Percentiles rank a stretch among this genome's conserved stretches.
Evolutionary conservation across 2,888 invertebrate species (phyloP).

Genomic region (Bibio marci): DNA sequence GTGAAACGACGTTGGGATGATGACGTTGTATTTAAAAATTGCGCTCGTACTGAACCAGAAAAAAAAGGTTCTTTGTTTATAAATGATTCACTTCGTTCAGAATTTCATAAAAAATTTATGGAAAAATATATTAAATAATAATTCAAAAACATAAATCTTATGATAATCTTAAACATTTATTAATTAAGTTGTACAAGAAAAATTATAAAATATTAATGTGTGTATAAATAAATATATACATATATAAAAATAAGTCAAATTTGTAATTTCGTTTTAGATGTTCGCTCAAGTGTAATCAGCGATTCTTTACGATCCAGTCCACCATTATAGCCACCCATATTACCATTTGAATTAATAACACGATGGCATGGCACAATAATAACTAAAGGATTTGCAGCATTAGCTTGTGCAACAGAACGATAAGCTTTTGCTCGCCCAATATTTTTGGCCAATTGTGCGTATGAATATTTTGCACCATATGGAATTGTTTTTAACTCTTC

Average conservation of each 20-base stretch:
- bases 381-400: slow-evolving; percentile 29
- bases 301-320: slow-evolving; percentile 35
- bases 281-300: slow-evolving; percentile 32
- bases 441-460: slow-evolving; percentile 27
- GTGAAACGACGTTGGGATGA: slow-evolving; percentile 95
- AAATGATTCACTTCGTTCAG: slow-evolving; percentile 93
- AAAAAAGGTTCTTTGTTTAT: slow-evolving; percentile 79
- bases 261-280: no score
- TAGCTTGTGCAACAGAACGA: slow-evolving; percentile 30
- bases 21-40: slow-evolving; percentile 99
- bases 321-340: slow-evolving; percentile 34
- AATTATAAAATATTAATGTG: no score
- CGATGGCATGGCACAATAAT: slow-evolving; percentile 32
- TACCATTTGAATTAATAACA: slow-evolving; percentile 20
- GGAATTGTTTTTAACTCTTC: slow-evolving; percentile 24
- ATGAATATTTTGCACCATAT: slow-evolving; percentile 29
- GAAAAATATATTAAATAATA: slow-evolving; percentile 95
- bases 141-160: slow-evolving; percentile 1
- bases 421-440: slow-evolving; percentile 27
- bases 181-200: no score
- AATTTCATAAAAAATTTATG: slow-evolving; percentile 99
- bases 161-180: slow-evolving; percentile 6
- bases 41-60: slow-evolving; percentile 89
- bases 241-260: no score
- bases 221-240: no score